Evolutionary conservation across 2,113 vertebrate species (phyloP), one percentile per base, ranked within the genome.

Genomic region (Aegithalos caudatus): DNA sequence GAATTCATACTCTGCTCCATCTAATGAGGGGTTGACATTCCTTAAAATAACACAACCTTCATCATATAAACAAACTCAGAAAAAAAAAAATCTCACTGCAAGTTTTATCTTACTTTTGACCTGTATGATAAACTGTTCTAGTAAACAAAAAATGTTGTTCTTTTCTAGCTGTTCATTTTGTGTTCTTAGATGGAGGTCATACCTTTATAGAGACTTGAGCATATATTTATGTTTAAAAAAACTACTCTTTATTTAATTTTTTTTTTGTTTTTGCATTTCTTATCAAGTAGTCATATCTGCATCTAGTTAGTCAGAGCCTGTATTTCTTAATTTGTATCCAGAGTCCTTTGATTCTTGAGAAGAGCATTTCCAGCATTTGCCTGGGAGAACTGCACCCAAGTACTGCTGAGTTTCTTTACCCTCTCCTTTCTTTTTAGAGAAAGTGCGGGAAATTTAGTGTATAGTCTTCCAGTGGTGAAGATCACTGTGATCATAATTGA

Each of bases 41-140:
- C 71, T 83, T 95, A 58, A 88, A 95, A 83, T 92, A 94, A 51
- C 74, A 78, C 60, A 27, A 92, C 72, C 70, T 50, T 70, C n/a
- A 33, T 77, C 27, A 37, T 50, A 85, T 87, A 95, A 94, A 85
- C 40, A 85, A 88, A 38, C 42, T 62, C 14, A 72, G 69, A 20
- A 76, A 65, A 81, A 82, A 88, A 88, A 57, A 27, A 31, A 35
- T 15, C 38, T 6, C n/a, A 18, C 33, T 60, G 24, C 60, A 61
- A 40, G 35, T 82, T 88, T 81, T 82, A 37, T 80, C 64, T 86
- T 81, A 29, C 23, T 92, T 92, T 62, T 88, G 45, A 13, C 35
- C 62, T 44, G 24, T 66, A 62, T 1, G 1, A 28, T 54, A 92
- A 94, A n/a, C 29, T 79, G 53, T 80, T 85, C 33, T 31, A 53